Conservation (phyloP, 2,113 vertebrate genomes). For the Cyanoramphus novaezelandiae region DNA sequence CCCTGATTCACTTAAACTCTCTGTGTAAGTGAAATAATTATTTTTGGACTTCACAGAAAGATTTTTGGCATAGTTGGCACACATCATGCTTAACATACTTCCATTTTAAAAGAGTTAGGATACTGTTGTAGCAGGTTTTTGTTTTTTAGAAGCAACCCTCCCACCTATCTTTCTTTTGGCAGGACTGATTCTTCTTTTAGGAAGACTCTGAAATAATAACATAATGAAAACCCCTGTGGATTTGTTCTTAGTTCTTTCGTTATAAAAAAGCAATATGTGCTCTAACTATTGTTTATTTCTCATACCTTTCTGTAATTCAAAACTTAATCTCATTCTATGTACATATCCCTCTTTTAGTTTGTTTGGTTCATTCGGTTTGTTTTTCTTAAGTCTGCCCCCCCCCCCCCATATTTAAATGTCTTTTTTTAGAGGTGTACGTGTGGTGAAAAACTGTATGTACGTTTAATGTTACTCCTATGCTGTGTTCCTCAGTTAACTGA, state of each 20-base stretch:
- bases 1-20: not conserved
- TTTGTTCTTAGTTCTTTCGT: not conserved
- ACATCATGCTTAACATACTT: not conserved
- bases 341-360: not conserved
- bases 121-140: not conserved
- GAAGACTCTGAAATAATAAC: not conserved
- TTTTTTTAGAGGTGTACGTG: not conserved
- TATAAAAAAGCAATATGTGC: not conserved
- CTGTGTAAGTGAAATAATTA: not conserved
- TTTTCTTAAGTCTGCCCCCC: not conserved
- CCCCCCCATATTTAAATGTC: not conserved
- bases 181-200: not conserved
- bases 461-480: not conserved
- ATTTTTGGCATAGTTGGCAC: not conserved
- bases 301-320: not conserved
- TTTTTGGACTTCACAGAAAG: not conserved
- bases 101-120: not conserved
- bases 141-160: not conserved
- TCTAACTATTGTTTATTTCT: not conserved
- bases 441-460: not conserved
- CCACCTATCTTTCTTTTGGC: not conserved
- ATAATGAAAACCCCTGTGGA: not conserved
- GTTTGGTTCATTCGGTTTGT: not conserved
- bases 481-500: not conserved
- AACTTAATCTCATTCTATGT: not conserved